phyloP scores from a whole-genome alignment of 1,140 invertebrate species.

The Aradophagus sp. region DNA sequence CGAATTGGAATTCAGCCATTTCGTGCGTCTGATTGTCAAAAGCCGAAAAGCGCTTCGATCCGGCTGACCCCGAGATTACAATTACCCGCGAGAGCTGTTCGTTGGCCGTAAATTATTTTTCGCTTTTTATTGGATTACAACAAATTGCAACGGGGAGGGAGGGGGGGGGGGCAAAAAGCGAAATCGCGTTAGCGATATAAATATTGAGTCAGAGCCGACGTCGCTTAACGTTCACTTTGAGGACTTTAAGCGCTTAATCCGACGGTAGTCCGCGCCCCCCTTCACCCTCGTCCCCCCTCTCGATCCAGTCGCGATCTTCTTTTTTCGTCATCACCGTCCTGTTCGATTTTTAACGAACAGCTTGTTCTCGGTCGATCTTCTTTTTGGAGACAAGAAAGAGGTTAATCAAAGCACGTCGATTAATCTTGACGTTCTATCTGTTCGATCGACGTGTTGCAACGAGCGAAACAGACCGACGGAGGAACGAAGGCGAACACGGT shows the following conservation, averaged over 20 bases:
- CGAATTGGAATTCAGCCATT: too few relatives aligned
- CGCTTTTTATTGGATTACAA: slow-evolving; percentile 42
- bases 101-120: slow-evolving; percentile 26
- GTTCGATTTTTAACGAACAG: slow-evolving; percentile 31
- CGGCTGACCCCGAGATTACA: too few relatives aligned
- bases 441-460: slow-evolving; percentile 30
- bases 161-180: not conserved
- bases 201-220: too few relatives aligned
- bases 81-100: slow-evolving; percentile 13
- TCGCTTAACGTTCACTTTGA: slow-evolving; percentile 16
- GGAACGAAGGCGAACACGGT: not conserved
- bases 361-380: slow-evolving; percentile 24
- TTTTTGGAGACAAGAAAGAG: slow-evolving; percentile 39
- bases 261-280: slow-evolving; percentile 3
- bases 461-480: not conserved
- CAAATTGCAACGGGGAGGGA: slow-evolving; percentile 24
- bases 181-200: slow-evolving; percentile 40
- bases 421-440: slow-evolving; percentile 49
- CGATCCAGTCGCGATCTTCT: not conserved
- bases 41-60: too few relatives aligned
- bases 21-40: too few relatives aligned
- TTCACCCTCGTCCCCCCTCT: too few relatives aligned
- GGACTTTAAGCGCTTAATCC: slow-evolving; percentile 40
- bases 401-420: slow-evolving; percentile 51
- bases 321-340: slow-evolving; percentile 11